Evolutionary conservation across 2,797 vertebrate species (phyloP).

Genomic region (Chrosomus eos): DNA sequence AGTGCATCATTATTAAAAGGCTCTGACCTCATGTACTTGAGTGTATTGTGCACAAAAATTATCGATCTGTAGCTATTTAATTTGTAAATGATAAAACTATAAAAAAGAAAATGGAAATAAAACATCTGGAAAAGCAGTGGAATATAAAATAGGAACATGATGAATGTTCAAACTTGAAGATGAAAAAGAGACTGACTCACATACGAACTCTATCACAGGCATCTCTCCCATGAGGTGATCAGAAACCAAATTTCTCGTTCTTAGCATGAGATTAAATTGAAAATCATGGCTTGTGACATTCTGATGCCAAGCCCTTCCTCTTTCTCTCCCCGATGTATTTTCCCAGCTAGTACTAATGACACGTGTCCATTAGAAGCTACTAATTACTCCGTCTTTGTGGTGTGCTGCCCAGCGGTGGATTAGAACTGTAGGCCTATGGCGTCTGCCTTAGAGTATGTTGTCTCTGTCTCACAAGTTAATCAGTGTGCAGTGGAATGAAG

Average conservation of each 20-base stretch:
- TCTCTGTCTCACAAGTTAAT: constrained; percentile 49
- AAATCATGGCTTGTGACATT: constrained; percentile 45
- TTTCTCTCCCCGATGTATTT: constrained; percentile 17
- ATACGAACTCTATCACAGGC: constrained; percentile 11
- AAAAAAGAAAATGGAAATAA: constrained; percentile 12
- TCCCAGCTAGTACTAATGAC: constrained; percentile 38
- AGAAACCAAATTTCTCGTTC: constrained; percentile 47
- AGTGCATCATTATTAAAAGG: constrained; percentile 47
- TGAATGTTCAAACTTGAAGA: constrained; percentile 35
- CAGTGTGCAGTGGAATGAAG: constrained; percentile 16
- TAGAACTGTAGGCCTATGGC: constrained; percentile 12
- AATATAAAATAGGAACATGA: constrained; percentile 39
- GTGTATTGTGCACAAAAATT: constrained; percentile 38
- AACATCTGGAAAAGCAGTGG: constrained; percentile 9
- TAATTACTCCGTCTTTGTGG: constrained; percentile 48
- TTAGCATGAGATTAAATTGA: constrained; percentile 54
- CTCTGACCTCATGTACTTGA: constrained; percentile 50
- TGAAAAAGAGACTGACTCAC: constrained; percentile 46
- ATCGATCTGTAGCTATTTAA: constrained; percentile 30
- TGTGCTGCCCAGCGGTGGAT: constrained; percentile 14
- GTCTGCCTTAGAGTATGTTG: constrained; percentile 30
- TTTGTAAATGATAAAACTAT: constrained; percentile 28
- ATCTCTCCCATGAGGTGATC: constrained; percentile 36
- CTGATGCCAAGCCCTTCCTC: background rate
- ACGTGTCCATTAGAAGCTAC: constrained; percentile 48